Evolutionary conservation across 2,113 vertebrate genomes (phyloP).

Genomic region (Promerops cafer): DNA sequence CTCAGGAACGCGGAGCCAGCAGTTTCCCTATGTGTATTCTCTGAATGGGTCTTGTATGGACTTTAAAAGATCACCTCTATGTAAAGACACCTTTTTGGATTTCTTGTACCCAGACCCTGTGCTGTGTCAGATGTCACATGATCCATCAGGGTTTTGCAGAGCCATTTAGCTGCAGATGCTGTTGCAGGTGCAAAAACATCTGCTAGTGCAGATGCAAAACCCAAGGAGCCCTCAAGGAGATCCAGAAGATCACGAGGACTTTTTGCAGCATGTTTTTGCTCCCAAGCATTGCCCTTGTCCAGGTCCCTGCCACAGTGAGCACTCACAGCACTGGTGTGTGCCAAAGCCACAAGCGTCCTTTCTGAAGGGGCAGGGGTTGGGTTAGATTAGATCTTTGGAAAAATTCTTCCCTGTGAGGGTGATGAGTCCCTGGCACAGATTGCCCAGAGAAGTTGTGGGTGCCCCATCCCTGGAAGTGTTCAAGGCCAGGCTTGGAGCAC

Average conservation of each 20-base stretch:
- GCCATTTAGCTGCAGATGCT: neutral
- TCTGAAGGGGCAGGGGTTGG: fast-evolving
- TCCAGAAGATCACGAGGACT: neutral
- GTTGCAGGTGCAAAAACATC: neutral
- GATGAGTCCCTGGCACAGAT: fast-evolving
- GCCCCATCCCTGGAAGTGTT: neutral
- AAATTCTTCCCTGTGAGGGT: neutral
- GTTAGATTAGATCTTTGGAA: neutral
- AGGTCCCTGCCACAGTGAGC: neutral
- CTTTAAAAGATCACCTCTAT: fast-evolving
- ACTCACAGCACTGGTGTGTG: neutral
- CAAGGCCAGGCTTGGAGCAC: neutral
- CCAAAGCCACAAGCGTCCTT: neutral
- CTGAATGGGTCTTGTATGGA: neutral
- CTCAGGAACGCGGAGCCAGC: neutral
- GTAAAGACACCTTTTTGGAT: neutral
- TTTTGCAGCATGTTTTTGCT: neutral
- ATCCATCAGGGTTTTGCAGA: neutral
- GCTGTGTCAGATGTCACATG: neutral
- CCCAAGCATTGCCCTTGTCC: neutral
- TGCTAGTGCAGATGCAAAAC: neutral
- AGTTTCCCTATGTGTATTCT: neutral
- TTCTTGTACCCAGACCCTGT: neutral
- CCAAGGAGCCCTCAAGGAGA: neutral
- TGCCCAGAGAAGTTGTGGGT: neutral